These are phyloP conservation scores for Leucania comma DNA, from an alignment of 2,888 invertebrate genomes.

Conservation along the genomic window DNA sequence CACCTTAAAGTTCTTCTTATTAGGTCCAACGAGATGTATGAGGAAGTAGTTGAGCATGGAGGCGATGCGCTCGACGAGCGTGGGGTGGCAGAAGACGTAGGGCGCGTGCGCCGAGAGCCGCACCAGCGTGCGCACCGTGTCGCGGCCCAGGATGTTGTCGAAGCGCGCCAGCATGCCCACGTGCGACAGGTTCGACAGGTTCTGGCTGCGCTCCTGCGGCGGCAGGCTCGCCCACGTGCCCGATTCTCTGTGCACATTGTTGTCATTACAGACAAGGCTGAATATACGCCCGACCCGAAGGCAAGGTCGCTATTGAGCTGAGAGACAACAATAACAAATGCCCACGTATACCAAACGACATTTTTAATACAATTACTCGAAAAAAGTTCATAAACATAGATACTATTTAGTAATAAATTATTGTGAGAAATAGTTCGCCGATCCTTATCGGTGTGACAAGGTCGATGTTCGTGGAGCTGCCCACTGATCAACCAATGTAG, in stretches of 20 bases:
- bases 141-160: conserved; percentile 97
- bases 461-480: too few relatives aligned
- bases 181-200: conserved; percentile 93
- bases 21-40: conserved; percentile 96
- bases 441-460: too few relatives aligned
- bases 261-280: too few relatives aligned
- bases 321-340: too few relatives aligned
- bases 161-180: conserved; percentile 96
- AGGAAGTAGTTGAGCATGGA: conserved; percentile 99
- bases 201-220: conserved; percentile 93
- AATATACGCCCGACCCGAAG: too few relatives aligned
- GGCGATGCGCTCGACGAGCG: conserved; percentile 97
- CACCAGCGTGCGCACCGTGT: conserved; percentile 96
- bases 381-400: too few relatives aligned
- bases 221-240: conserved; percentile 94
- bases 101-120: conserved; percentile 94
- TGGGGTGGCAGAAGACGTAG: conserved; percentile 96
- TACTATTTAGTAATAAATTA: too few relatives aligned
- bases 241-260: conserved; percentile 88
- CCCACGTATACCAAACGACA: too few relatives aligned
- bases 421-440: too few relatives aligned
- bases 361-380: too few relatives aligned
- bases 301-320: too few relatives aligned
- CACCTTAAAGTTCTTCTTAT: conserved; percentile 97
- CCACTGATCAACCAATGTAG: too few relatives aligned